phyloP scores from a whole-genome alignment of 2,113 vertebrate genomes.

The Poeciliopsis retropinna region DNA sequence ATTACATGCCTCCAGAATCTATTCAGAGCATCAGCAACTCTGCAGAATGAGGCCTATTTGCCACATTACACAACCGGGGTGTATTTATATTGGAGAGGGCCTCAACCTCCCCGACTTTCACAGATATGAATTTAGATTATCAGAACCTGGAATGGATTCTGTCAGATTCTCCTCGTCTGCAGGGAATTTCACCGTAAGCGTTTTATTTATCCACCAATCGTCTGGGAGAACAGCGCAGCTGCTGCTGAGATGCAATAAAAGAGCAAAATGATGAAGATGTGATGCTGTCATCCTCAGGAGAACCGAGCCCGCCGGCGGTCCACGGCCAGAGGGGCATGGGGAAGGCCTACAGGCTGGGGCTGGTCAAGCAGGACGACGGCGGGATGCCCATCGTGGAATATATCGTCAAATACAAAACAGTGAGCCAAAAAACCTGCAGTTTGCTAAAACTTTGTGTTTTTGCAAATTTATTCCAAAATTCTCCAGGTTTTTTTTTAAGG shows the following conservation, averaged over 20 bases:
- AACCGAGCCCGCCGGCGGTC: constrained; percentile 94
- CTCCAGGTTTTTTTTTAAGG: no score
- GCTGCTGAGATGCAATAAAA: constrained; percentile 39
- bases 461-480: no score
- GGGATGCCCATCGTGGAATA: constrained; percentile 97
- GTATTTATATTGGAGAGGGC: constrained; percentile 12
- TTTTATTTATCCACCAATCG: constrained; percentile 52
- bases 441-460: background rate
- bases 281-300: constrained; percentile 78
- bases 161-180: constrained; percentile 50
- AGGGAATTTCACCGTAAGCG: constrained; percentile 43
- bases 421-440: constrained; percentile 76
- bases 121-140: constrained; percentile 49
- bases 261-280: constrained; percentile 49
- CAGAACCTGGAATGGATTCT: constrained; percentile 41
- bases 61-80: constrained; percentile 5
- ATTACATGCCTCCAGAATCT: constrained; percentile 9
- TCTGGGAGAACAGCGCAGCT: constrained; percentile 24
- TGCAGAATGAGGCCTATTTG: constrained; percentile 32
- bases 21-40: constrained; percentile 25
- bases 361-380: constrained; percentile 96
- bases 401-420: constrained; percentile 95
- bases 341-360: constrained; percentile 92
- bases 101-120: constrained; percentile 28
- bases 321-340: constrained; percentile 94